These are phyloP conservation scores for Ctenosaura bakeri DNA, from an alignment of 2,797 vertebrate species.

Conservation along the genomic window DNA sequence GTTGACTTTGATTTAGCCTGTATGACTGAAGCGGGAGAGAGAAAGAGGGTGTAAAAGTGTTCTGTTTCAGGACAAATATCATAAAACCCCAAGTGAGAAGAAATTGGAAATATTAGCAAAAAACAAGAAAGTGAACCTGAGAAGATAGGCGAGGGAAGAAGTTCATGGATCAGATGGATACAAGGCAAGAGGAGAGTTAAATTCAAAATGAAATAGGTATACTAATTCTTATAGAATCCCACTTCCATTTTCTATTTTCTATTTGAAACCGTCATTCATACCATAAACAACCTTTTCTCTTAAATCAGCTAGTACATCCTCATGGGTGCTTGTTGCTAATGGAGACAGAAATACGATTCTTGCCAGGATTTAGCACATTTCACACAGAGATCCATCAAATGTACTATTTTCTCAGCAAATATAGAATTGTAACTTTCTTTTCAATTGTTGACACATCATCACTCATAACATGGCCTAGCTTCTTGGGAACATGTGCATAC, in stretches of 20 bases:
- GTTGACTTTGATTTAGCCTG: too few species aligned
- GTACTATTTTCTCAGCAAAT: conserved; percentile 71
- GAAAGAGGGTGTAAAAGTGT: too few species aligned
- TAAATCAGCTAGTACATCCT: conserved; percentile 74
- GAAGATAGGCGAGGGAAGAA: too few species aligned
- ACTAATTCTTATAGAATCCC: conserved; percentile 9
- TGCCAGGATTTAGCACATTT: conserved; percentile 79
- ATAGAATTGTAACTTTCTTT: conserved; percentile 75
- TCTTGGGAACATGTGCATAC: conserved; percentile 56
- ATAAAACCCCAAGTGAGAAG: too few species aligned
- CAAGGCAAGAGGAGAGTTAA: too few species aligned
- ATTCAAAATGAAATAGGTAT: too few species aligned
- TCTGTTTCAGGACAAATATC: too few species aligned
- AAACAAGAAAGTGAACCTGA: too few species aligned
- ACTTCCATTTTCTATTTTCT: conserved; percentile 51
- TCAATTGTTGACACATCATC: conserved; percentile 79
- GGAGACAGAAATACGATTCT: conserved; percentile 80
- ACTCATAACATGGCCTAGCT: conserved; percentile 70
- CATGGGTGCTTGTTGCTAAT: conserved; percentile 81
- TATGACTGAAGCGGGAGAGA: too few species aligned
- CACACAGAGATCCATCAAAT: conserved; percentile 71
- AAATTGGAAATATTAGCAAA: too few species aligned
- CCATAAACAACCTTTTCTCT: conserved; percentile 78
- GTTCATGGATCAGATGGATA: too few species aligned
- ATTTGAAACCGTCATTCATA: conserved; percentile 74